Evolutionary conservation across 2,113 vertebrate genomes (phyloP).

Genomic region (Thamnophis sirtalis): DNA sequence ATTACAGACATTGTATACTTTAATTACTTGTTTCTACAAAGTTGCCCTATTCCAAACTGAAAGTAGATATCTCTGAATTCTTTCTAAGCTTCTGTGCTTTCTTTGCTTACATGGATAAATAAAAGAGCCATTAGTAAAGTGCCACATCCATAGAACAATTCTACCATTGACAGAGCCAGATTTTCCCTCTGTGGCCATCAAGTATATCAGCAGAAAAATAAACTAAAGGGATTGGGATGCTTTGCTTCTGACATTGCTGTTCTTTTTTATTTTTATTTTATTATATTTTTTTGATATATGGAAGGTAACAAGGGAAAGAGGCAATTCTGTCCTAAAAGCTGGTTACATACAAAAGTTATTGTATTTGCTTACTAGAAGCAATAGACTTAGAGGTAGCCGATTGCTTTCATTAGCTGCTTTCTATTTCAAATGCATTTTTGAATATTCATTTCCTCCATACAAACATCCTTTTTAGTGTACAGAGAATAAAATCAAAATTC

Average conservation of each 20-base stretch:
- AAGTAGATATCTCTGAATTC: constrained; percentile 56
- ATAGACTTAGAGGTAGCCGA: neutral
- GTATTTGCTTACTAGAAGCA: neutral
- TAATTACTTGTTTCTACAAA: constrained; percentile 76
- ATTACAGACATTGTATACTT: constrained; percentile 73
- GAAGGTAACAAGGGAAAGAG: neutral
- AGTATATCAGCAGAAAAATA: constrained; percentile 37
- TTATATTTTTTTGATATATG: neutral
- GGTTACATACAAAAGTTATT: neutral
- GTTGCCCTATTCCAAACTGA: constrained; percentile 67
- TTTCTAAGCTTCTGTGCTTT: constrained; percentile 46
- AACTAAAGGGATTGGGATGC: constrained; percentile 18
- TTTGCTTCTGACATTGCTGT: neutral
- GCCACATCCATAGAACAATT: constrained; percentile 51
- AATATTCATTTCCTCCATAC: neutral
- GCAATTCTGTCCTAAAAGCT: constrained; percentile 10
- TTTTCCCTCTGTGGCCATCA: constrained; percentile 28
- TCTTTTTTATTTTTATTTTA: neutral
- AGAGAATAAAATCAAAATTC: neutral
- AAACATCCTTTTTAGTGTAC: neutral
- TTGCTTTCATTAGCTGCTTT: neutral
- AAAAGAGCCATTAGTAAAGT: constrained; percentile 63
- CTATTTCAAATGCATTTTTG: neutral
- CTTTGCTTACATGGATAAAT: constrained; percentile 60
- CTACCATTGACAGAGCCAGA: constrained; percentile 47